These are phyloP conservation scores for Neodon shergylaensis DNA, from an alignment of 2,113 vertebrate species.

Conservation along the genomic window DNA sequence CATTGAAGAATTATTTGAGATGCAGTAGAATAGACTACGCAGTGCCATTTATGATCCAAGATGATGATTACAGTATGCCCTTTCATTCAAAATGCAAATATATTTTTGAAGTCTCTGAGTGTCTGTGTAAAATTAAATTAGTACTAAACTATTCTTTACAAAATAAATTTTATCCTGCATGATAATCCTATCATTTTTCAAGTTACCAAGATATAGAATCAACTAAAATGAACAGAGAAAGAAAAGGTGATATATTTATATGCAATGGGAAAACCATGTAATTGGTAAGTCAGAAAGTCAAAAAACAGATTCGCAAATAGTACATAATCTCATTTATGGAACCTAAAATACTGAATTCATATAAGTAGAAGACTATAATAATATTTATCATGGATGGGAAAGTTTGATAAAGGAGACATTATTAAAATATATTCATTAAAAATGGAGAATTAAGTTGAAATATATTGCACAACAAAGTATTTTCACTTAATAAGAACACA, in stretches of 20 bases:
- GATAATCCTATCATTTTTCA: background rate
- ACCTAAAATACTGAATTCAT: background rate
- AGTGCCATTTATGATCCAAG: background rate
- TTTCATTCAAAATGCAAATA: slow-evolving; percentile 53
- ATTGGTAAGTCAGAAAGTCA: background rate
- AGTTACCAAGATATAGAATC: background rate
- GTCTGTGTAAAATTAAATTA: background rate
- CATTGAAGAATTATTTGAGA: slow-evolving; percentile 24
- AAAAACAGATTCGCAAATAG: background rate
- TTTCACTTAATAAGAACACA: background rate
- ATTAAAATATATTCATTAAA: background rate
- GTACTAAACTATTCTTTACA: background rate
- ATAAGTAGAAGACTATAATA: background rate
- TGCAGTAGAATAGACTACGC: background rate
- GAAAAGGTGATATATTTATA: background rate
- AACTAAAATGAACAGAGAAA: background rate
- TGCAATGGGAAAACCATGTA: background rate
- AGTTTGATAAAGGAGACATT: background rate
- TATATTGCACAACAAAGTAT: background rate
- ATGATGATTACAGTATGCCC: slow-evolving; percentile 41
- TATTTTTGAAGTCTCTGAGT: background rate
- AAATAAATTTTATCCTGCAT: background rate
- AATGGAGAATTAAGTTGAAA: background rate
- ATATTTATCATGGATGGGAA: background rate
- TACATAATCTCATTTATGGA: background rate